Conservation (phyloP, 2,113 vertebrate species). For the Notothenia coriiceps region DNA sequence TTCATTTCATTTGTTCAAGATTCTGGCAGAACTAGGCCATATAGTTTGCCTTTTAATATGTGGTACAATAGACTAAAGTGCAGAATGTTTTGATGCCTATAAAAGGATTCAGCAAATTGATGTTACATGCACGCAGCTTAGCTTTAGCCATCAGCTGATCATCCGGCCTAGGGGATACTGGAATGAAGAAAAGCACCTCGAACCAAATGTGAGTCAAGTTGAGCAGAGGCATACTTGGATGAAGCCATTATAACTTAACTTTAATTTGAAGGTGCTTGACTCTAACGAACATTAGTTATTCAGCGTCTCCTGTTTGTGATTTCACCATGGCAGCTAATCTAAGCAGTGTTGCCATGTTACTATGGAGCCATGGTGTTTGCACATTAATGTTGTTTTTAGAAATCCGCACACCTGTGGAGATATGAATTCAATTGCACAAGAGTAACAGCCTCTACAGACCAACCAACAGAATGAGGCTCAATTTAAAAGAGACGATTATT, state of each 20-base stretch:
- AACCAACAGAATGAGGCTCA: constrained; percentile 42
- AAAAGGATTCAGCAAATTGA: too few species aligned
- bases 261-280: not conserved
- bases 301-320: constrained; percentile 7
- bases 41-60: too few species aligned
- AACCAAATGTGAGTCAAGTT: too few species aligned
- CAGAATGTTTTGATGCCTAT: too few species aligned
- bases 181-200: too few species aligned
- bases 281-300: not conserved
- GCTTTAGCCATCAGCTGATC: too few species aligned
- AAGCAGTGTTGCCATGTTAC: constrained; percentile 18
- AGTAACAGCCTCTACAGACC: constrained; percentile 32
- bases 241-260: not conserved
- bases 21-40: too few species aligned
- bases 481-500: constrained; percentile 65
- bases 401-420: constrained; percentile 51
- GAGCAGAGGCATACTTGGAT: not conserved
- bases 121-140: too few species aligned
- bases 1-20: too few species aligned
- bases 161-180: too few species aligned
- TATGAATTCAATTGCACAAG: constrained; percentile 46
- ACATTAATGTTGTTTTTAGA: constrained; percentile 39
- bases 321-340: not conserved
- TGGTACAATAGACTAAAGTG: too few species aligned
- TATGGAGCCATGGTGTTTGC: constrained; percentile 6